Base-by-base conservation (phyloP, 2,888 invertebrate species). In the Mayetiola destructor region DNA sequence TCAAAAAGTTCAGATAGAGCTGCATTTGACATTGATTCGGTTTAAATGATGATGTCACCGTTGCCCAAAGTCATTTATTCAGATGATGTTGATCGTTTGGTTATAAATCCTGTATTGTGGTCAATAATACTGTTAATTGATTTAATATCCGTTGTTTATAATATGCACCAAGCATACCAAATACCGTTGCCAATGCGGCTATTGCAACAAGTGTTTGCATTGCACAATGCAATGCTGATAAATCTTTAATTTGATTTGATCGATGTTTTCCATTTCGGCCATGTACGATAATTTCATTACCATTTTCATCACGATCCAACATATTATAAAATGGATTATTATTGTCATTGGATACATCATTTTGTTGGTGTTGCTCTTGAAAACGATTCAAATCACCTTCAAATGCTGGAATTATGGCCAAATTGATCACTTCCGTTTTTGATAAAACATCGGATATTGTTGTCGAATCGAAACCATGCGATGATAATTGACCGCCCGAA, bases 151-250 rank as follows among this genome's bases (percentile, higher is more conserved):
- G 67, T 61, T 71, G 71, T 62, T 72, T 72, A 60, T 72, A 72
- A 63, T 72, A 71, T 55, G 72, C 71, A 58, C 72, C 72, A 52
- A 73, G 63, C 70, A 73, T 71, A 32, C 73, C 73, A 59, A 72
- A 72, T 48, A 73, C 70, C 2, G 72, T 72, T 35, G 71, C 72
- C 37, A 72, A 66, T 40, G 72, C 72, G 39, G 72, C 72, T 60
- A 72, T 68, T 59, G 68, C 72, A 70, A 73, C 71, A 66, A 72
- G 70, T 62, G 69, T 69, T 67, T 73, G 73, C 72, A 73, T 72
- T 61, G 72, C 67, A 66, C 71, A 72, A 65, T 73, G 73, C 58
- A 72, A 69, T 57, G 70, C 69, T 9, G 72, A 70, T 59, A 72
- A 60, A 57, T 72, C 72, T 61, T 72, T 68, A 23, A 70, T 69